Conservation (phyloP, 2,888 invertebrate genomes). For the Ormia ochracea region DNA sequence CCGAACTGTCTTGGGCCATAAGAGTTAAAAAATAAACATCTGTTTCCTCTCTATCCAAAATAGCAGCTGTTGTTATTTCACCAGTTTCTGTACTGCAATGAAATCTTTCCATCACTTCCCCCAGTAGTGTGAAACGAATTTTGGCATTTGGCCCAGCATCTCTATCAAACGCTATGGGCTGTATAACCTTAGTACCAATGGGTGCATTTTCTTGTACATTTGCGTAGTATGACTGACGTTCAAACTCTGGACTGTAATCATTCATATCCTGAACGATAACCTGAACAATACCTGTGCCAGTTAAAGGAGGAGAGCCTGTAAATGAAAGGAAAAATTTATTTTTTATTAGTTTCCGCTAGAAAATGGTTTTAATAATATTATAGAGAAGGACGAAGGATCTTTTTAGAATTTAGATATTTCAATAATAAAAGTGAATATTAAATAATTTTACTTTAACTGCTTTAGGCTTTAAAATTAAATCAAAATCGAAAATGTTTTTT, state of each 20-base stretch:
- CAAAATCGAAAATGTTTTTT: too few species aligned
- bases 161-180: conserved; percentile 87
- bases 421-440: too few species aligned
- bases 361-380: background rate
- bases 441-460: too few species aligned
- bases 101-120: conserved; percentile 89
- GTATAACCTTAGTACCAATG: conserved; percentile 85
- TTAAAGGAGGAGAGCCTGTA: conserved; percentile 92
- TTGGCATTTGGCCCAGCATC: conserved; percentile 91
- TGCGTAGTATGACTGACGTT: conserved; percentile 86
- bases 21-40: conserved; percentile 87
- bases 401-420: too few species aligned
- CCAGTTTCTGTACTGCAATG: conserved; percentile 87
- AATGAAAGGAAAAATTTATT: conserved; percentile 66
- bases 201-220: conserved; percentile 89
- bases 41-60: conserved; percentile 88
- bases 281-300: conserved; percentile 93
- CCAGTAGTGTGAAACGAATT: conserved; percentile 89
- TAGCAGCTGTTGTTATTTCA: conserved; percentile 83
- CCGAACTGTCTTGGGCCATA: conserved; percentile 92
- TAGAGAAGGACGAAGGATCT: too few species aligned
- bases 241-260: conserved; percentile 94
- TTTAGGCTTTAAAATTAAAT: too few species aligned
- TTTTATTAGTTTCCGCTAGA: background rate
- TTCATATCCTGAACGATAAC: conserved; percentile 95